Percentiles rank a stretch among this genome's conserved stretches.
phyloP scores from a whole-genome alignment of 92 coral and sea anemone genomes.

The Plumapathes pennacea region DNA sequence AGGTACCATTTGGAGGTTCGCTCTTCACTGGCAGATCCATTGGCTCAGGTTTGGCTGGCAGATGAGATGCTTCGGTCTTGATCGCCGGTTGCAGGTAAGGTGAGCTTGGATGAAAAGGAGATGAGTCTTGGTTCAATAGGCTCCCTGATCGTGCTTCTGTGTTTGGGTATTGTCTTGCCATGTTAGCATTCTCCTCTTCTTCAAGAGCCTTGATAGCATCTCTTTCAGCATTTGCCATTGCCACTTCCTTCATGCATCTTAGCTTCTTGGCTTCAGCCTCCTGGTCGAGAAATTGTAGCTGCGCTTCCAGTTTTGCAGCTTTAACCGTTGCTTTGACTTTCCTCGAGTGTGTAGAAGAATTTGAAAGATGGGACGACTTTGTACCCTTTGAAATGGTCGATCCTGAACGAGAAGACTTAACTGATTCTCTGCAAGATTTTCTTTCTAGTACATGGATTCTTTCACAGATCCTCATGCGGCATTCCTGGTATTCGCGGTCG shows the following conservation, averaged over 20 bases:
- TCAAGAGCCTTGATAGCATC: constrained; percentile 28
- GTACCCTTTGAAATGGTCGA: not conserved
- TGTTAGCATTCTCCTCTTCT: constrained; percentile 2
- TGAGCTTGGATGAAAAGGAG: no score
- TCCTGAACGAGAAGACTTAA: not conserved
- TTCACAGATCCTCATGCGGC: constrained; percentile 19
- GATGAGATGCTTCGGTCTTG: no score
- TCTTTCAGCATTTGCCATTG: constrained; percentile 31
- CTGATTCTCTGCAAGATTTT: constrained; percentile 2
- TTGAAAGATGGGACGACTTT: constrained; percentile 10
- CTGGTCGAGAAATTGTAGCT: constrained; percentile 4
- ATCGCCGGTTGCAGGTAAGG: no score
- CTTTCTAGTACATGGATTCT: constrained; percentile 34
- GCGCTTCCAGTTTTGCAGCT: constrained; percentile 26
- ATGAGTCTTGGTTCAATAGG: not conserved
- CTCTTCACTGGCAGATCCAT: no score
- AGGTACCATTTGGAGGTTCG: no score
- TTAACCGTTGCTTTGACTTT: constrained; percentile 20
- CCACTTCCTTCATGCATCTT: constrained; percentile 8
- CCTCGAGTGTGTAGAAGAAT: constrained; percentile 29
- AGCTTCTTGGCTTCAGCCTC: not conserved
- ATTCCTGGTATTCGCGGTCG: constrained; percentile 24
- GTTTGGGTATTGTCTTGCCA: not conserved
- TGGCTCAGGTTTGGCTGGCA: constrained; percentile 16
- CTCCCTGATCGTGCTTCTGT: not conserved